Percentiles rank a stretch among this genome's conserved stretches.
Conservation (phyloP, 2,113 vertebrate genomes). For the Acrocephalus arundinaceus region DNA sequence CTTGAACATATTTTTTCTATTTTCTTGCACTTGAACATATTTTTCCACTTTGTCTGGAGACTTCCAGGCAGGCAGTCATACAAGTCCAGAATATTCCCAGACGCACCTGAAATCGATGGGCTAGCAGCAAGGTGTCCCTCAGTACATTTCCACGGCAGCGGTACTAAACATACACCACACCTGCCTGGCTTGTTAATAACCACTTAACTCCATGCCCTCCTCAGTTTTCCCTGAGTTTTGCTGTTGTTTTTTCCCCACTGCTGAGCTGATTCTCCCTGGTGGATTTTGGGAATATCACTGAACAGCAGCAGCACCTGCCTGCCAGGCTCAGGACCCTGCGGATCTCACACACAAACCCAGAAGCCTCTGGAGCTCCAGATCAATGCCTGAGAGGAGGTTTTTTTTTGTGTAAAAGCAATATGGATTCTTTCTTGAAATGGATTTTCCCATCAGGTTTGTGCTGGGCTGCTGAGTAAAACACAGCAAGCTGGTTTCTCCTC, state of each 20-base stretch:
- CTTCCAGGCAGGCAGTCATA: not conserved
- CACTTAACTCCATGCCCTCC: not conserved
- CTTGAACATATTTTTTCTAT: not conserved
- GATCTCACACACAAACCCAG: not conserved
- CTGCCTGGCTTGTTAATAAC: not conserved
- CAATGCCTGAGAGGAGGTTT: not conserved
- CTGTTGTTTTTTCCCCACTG: not conserved
- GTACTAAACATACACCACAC: not conserved
- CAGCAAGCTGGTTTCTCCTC: not conserved
- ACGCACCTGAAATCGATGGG: not conserved
- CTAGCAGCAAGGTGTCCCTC: not conserved
- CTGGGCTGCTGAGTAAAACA: not conserved
- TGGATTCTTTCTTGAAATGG: not conserved
- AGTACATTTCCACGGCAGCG: not conserved
- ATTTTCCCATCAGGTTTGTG: not conserved
- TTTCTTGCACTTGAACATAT: not conserved
- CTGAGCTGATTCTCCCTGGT: not conserved
- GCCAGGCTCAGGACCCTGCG: not conserved
- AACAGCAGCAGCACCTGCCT: not conserved
- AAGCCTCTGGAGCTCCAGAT: not conserved
- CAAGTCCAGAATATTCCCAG: not conserved
- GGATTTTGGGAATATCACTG: not conserved
- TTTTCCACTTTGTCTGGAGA: constrained; percentile 2
- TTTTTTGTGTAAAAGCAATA: not conserved
- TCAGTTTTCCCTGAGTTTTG: not conserved